These are phyloP conservation scores for Tiphia femorata DNA, from an alignment of 2,888 invertebrate species.

Conservation along the genomic window DNA sequence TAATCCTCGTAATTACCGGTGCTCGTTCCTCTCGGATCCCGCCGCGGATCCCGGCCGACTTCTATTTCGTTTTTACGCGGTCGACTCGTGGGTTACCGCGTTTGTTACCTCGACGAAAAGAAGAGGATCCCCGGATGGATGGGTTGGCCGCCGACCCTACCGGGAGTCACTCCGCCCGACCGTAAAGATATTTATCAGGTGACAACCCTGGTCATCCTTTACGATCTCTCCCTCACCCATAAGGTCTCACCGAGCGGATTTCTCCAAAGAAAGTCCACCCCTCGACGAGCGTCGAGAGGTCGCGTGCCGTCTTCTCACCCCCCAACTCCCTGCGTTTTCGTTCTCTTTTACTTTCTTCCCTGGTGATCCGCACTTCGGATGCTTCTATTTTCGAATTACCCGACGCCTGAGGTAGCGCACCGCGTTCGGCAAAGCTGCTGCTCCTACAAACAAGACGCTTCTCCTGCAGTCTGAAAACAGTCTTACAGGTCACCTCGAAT, in stretches of 20 bases:
- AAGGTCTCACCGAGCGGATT: constrained; percentile 28
- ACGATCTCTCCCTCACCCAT: constrained; percentile 38
- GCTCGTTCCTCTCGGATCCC: constrained; percentile 42
- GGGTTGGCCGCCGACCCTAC: constrained; percentile 15
- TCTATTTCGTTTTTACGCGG: constrained; percentile 59
- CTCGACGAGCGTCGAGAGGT: constrained; percentile 29
- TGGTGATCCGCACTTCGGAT: too few relatives aligned
- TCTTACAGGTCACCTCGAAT: too few relatives aligned
- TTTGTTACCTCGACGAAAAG: constrained; percentile 11
- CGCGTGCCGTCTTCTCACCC: constrained; percentile 29
- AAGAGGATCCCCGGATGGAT: constrained; percentile 2
- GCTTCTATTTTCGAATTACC: too few relatives aligned
- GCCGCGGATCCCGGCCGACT: constrained; percentile 32
- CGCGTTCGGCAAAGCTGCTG: too few relatives aligned
- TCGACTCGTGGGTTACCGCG: constrained; percentile 12
- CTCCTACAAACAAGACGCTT: too few relatives aligned
- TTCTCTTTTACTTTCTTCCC: background rate
- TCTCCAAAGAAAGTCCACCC: constrained; percentile 23
- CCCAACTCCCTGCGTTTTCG: background rate
- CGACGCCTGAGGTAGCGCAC: too few relatives aligned
- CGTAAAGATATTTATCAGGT: constrained; percentile 64
- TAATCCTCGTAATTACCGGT: constrained; percentile 67
- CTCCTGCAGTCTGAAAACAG: too few relatives aligned
- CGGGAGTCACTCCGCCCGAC: constrained; percentile 28
- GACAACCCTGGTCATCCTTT: constrained; percentile 54